A percentile compares a stretch with the other conserved stretches of the same genome.
phyloP scores from a whole-genome alignment of 2,113 vertebrate species.

The Emydocephalus ijimae region DNA sequence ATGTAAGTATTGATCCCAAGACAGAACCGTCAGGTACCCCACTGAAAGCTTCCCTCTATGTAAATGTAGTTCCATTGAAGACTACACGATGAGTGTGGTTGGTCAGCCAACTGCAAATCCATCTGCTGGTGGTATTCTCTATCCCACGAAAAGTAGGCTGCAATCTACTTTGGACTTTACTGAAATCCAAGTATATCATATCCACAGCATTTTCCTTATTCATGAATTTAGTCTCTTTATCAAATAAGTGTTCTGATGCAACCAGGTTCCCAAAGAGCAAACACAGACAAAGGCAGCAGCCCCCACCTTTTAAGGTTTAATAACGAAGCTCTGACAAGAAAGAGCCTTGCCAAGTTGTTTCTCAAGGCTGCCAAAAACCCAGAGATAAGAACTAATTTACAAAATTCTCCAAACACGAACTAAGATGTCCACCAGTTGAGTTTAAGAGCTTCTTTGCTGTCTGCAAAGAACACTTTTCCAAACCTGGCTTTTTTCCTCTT shows the following conservation, averaged over 20 bases:
- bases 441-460: too few species aligned
- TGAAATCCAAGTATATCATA: background rate
- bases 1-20: background rate
- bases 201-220: background rate
- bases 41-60: background rate
- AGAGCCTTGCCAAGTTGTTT: too few species aligned
- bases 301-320: too few species aligned
- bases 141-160: background rate
- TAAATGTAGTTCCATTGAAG: background rate
- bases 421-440: too few species aligned
- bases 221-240: background rate
- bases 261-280: too few species aligned
- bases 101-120: background rate
- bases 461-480: too few species aligned
- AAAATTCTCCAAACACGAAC: too few species aligned
- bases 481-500: too few species aligned
- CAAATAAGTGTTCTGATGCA: background rate
- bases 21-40: background rate
- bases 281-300: too few species aligned
- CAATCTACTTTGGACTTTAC: background rate
- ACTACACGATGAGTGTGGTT: background rate
- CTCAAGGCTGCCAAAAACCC: too few species aligned
- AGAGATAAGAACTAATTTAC: too few species aligned
- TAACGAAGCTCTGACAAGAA: too few species aligned
- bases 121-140: background rate